phyloP scores from a whole-genome alignment of 92 coral and sea anemone species.

The Porites rus region DNA sequence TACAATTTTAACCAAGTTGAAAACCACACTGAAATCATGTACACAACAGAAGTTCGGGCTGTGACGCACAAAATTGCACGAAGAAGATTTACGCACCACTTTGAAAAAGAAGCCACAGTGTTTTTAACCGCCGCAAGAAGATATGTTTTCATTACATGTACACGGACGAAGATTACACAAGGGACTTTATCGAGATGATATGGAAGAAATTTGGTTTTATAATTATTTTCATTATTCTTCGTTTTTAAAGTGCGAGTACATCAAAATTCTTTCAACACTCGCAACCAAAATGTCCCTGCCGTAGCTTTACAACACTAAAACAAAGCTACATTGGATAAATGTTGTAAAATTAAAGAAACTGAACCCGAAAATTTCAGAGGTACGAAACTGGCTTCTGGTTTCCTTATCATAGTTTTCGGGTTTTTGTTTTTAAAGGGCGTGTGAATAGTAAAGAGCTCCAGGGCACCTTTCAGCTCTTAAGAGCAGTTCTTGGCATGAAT shows the following conservation, averaged over 20 bases:
- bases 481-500: conserved; percentile 3
- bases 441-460: conserved; percentile 10
- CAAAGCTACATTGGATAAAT: neutral
- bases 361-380: neutral
- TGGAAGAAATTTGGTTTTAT: neutral
- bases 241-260: neutral
- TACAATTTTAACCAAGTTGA: conserved; percentile 11
- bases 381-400: neutral
- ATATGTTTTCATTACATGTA: neutral
- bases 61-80: neutral
- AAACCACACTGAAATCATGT: neutral
- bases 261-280: neutral
- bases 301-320: neutral
- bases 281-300: neutral
- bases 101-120: neutral
- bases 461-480: neutral
- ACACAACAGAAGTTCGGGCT: neutral
- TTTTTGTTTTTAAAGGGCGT: conserved; percentile 39
- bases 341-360: conserved; percentile 4
- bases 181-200: neutral
- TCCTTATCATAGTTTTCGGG: neutral
- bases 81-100: neutral
- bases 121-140: neutral
- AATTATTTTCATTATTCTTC: neutral
- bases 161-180: neutral